A percentile compares a stretch with the other conserved stretches of the same genome.
Evolutionary conservation across 2,888 invertebrate genomes (phyloP).

Genomic region (Mesorhabditis belari): DNA sequence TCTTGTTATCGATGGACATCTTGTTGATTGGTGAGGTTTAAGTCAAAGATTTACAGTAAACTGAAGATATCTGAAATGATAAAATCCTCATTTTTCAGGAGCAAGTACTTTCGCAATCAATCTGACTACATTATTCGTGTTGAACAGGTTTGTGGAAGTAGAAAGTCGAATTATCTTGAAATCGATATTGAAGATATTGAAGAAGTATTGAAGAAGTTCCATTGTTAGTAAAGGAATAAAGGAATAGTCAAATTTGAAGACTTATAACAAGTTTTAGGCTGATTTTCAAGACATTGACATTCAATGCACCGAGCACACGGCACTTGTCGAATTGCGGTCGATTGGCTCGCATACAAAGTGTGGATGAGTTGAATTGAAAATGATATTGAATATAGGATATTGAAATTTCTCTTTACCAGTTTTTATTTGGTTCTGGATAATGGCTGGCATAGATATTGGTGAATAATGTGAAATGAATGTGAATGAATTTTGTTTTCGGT

Average conservation of each 20-base stretch:
- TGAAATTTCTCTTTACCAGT: no score
- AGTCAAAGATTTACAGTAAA: not conserved
- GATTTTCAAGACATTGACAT: constrained; percentile 31
- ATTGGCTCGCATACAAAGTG: no score
- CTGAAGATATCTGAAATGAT: not conserved
- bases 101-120: constrained; percentile 30
- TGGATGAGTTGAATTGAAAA: no score
- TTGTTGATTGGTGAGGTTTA: constrained; percentile 7
- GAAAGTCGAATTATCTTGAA: no score
- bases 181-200: no score
- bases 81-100: constrained; percentile 2
- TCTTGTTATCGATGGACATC: constrained; percentile 14
- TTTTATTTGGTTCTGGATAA: no score
- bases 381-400: no score
- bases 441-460: no score
- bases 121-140: constrained; percentile 23
- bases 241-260: not conserved
- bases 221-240: no score
- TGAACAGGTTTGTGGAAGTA: constrained; percentile 18
- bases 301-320: constrained; percentile 30
- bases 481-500: no score
- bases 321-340: constrained; percentile 20
- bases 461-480: no score
- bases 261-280: constrained; percentile 7
- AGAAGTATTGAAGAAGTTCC: no score